These are phyloP conservation scores for Melanargia galathea DNA, from an alignment of 2,888 invertebrate species.

Conservation along the genomic window DNA sequence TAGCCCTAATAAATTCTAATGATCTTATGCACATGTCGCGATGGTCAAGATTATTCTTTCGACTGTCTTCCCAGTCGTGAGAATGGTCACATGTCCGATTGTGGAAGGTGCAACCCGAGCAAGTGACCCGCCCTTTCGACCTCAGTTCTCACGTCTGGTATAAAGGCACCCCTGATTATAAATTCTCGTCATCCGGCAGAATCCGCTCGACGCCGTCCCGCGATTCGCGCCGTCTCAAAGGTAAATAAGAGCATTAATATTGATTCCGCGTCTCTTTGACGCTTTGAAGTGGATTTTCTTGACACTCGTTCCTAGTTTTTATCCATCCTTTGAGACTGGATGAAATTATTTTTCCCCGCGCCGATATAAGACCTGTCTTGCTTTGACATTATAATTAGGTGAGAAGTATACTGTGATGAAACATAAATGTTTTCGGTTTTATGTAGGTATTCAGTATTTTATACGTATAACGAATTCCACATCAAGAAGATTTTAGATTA, in stretches of 20 bases:
- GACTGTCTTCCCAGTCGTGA: slow-evolving; percentile 71
- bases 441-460: background rate
- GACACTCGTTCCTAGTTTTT: slow-evolving; percentile 60
- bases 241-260: slow-evolving; percentile 79
- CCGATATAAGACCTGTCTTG: slow-evolving; percentile 16
- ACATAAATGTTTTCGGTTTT: background rate
- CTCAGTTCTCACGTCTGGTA: slow-evolving; percentile 72
- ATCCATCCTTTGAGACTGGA: slow-evolving; percentile 64
- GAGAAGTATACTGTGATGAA: slow-evolving; percentile 5
- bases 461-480: background rate
- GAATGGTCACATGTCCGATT: slow-evolving; percentile 56
- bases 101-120: slow-evolving; percentile 72
- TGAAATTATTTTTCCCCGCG: slow-evolving; percentile 49
- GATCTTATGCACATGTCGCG: slow-evolving; percentile 62
- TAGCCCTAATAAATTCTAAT: slow-evolving; percentile 76
- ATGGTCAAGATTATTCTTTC: slow-evolving; percentile 60
- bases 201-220: slow-evolving; percentile 59
- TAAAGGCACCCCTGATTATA: slow-evolving; percentile 75
- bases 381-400: slow-evolving; percentile 53
- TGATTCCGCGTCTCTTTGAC: slow-evolving; percentile 73
- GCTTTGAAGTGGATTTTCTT: slow-evolving; percentile 69
- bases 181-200: slow-evolving; percentile 71
- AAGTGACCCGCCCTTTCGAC: slow-evolving; percentile 73
- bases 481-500: background rate
- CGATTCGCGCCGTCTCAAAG: slow-evolving; percentile 64